Base-by-base conservation (phyloP, 2,797 vertebrate species). In the Carduelis carduelis region DNA sequence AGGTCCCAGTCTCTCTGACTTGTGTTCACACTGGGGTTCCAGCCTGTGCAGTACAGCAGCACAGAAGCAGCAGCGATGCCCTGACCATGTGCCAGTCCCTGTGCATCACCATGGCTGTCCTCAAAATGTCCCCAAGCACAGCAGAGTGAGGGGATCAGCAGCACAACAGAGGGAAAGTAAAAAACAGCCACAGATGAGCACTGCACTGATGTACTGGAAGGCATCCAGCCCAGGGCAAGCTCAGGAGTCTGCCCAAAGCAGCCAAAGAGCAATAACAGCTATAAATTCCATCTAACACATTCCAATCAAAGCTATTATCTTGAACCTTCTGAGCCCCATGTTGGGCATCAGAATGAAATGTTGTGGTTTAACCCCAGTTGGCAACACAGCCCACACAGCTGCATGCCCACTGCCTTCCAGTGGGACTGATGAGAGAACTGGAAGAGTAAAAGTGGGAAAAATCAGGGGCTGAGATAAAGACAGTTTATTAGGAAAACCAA, bases 401-500 rank as follows among this genome's bases (percentile, higher is more conserved):
- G 12, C n/a, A 20, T 7, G 5, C 30, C 47, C 37, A 15, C 44
- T 72, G 24, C 46, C 22, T 34, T 17, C 9, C 1, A 0, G 3
- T 52, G 39, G 20, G 21, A 18, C 0, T 24, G 2, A 12, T 17
- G n/a, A 30, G 28, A n/a, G 6, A 52, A 46, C 1, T 3, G 5
- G 27, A 66, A 60, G 28, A 26, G 26, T 65, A 47, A 46, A 87
- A 74, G 34, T 41, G 55, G 10, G n/a, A 60, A 44, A 27, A 80
- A 49, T 24, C 43, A 41, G 5, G 12, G 18, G 2, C 5, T 23
- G 13, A 39, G 21, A 74, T 47, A 11, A 50, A 74, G 28, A 34
- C 3, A 23, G 4, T 55, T 55, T 28, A 43, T 28, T 12, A 28
- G 55, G 7, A 23, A 47, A 47, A 60, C 7, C 19, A 47, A 66